phyloP scores from a whole-genome alignment of 2,888 invertebrate species.

The Macaria liturata region DNA sequence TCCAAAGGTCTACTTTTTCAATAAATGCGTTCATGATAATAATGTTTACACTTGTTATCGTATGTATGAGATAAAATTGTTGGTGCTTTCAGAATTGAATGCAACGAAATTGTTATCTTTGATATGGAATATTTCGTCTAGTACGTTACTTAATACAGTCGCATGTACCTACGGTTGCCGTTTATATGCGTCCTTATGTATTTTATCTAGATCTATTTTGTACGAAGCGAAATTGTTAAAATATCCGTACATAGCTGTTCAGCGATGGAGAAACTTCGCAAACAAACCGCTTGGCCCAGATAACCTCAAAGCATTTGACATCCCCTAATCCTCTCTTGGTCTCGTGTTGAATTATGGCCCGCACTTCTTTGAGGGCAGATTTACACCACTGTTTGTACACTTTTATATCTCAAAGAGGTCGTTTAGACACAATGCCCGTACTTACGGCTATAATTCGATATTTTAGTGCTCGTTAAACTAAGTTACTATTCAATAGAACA shows the following conservation, averaged over 20 bases:
- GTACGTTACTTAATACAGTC: no score
- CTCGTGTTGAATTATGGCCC: conserved; percentile 10
- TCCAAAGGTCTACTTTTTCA: no score
- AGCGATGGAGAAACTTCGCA: conserved; percentile 7
- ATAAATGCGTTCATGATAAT: no score
- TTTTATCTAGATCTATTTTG: no score
- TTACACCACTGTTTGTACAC: conserved; percentile 11
- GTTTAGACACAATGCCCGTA: not conserved
- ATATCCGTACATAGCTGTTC: conserved; percentile 4
- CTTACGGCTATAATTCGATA: not conserved
- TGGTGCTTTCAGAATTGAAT: no score
- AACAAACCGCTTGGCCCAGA: conserved; percentile 14
- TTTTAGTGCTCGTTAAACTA: not conserved
- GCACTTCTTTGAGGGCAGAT: conserved; percentile 16
- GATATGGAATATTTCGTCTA: no score
- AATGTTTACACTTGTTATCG: no score
- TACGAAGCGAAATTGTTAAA: not conserved
- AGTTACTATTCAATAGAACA: no score
- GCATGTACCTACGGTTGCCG: no score
- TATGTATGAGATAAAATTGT: no score
- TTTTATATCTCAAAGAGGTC: not conserved
- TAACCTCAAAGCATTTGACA: conserved; percentile 16
- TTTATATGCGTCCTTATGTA: no score
- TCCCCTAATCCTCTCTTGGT: conserved; percentile 16
- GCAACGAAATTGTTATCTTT: no score